Percentiles rank a stretch among this genome's conserved stretches.
These are phyloP conservation scores for Melanitta fusca DNA, from an alignment of 2,797 vertebrate species.

Conservation along the genomic window DNA sequence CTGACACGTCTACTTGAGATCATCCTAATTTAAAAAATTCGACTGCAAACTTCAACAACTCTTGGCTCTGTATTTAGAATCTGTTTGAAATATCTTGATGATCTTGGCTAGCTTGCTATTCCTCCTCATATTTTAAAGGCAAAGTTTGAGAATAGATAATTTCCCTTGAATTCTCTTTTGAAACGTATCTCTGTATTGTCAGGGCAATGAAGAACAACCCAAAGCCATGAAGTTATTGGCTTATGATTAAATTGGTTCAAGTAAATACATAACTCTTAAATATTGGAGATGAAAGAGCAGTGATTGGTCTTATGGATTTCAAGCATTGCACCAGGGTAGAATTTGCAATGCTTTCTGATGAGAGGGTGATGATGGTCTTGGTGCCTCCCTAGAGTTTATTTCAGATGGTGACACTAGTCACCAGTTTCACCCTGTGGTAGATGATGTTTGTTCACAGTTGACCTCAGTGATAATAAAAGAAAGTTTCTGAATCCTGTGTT, in stretches of 20 bases:
- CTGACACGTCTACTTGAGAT: neutral
- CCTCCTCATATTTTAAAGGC: neutral
- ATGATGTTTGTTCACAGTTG: neutral
- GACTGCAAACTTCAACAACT: neutral
- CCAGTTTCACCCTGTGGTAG: neutral
- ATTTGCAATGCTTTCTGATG: neutral
- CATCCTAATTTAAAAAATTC: neutral
- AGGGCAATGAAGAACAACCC: neutral
- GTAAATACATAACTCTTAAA: neutral
- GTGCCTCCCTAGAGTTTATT: neutral
- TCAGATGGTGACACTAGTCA: neutral
- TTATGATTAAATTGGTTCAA: neutral
- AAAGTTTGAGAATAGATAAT: neutral
- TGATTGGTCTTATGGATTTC: neutral
- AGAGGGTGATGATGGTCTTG: neutral
- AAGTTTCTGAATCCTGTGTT: neutral
- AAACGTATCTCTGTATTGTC: neutral
- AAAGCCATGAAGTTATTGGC: neutral
- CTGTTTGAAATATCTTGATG: neutral
- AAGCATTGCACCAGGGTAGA: neutral
- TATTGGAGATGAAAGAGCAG: neutral
- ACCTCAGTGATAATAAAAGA: neutral
- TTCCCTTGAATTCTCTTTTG: neutral
- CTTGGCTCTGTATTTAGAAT: neutral
- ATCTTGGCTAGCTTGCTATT: neutral